Evolutionary conservation across 2,797 vertebrate species (phyloP), one percentile per base, ranked within the genome.

Genomic region (Danio jaintianensis): DNA sequence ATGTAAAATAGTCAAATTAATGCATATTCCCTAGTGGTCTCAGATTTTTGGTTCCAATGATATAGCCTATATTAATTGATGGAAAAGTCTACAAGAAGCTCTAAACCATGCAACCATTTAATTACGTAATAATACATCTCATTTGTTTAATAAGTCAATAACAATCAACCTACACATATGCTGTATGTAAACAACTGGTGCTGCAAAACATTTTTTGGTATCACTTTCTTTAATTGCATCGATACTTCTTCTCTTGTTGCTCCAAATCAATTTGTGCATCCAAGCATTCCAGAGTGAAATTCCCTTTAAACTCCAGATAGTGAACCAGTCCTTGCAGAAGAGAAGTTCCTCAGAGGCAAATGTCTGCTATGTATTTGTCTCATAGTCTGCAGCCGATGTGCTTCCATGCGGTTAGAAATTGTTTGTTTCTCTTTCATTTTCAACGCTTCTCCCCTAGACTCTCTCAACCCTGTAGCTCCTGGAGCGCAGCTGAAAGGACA

Each of bases 251-350:
- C 62, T 87, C 71, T 80, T 66, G 69, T 85, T 62, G 53, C 79
- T 86, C 75, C 64, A 87, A 87, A 88, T 89, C 83, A 87, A 87
- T 90, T 75, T 90, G 85, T 53, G 81, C 85, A 81, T 74, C 82
- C 77, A 75, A 72, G 86, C 82, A 4, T 71, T 56, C 50, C 18
- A 29, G 13, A 53, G 48, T 63, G 13, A 61, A 36, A 64, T 36
- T 53, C 15, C 47, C 20, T 45, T 29, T 52, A n/a, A 71, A 55
- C 16, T 78, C n/a, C 66, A 9, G 42, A 20, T 5, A 76, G 48
- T 18, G 15, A 29, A 55, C n/a, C 59, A 42, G 20, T 36, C 15
- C 7, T 61, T 42, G 15, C 3, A 50, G 56, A 74, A 38, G 4
- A 22, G 22, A 38, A 50, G 45, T 50, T 48, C 22, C n/a, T 50